Evolutionary conservation across 2,888 invertebrate species (phyloP).

Genomic region (Syrista parreyssii): DNA sequence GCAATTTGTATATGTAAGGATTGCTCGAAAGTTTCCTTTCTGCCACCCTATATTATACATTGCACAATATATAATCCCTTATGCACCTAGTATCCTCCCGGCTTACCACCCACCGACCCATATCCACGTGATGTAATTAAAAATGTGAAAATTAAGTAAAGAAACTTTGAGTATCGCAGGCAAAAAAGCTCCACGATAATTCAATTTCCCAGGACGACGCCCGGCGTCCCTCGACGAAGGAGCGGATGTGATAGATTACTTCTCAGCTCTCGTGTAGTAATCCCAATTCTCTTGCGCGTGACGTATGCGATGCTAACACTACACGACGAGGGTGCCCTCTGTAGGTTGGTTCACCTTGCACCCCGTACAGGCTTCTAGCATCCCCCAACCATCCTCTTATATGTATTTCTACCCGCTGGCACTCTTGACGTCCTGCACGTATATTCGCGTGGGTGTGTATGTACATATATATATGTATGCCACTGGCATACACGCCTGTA

Average conservation of each 20-base stretch:
- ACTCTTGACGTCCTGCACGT: neutral
- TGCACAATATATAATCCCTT: too few species aligned
- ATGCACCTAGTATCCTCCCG: too few species aligned
- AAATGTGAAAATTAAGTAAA: too few species aligned
- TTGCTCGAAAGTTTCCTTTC: too few species aligned
- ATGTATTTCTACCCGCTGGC: too few species aligned
- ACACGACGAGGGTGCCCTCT: constrained; percentile 14
- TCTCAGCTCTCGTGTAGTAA: constrained; percentile 22
- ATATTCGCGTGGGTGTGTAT: neutral
- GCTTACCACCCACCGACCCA: too few species aligned
- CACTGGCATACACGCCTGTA: neutral
- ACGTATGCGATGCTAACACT: constrained; percentile 23
- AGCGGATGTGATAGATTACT: constrained; percentile 48
- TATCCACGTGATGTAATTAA: too few species aligned
- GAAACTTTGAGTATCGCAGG: constrained; percentile 7
- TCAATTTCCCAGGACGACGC: constrained; percentile 35
- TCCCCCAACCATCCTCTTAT: too few species aligned
- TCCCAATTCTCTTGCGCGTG: constrained; percentile 36
- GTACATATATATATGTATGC: neutral
- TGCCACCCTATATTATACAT: too few species aligned
- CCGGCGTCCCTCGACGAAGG: constrained; percentile 11
- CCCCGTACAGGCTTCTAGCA: too few species aligned
- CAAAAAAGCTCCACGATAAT: constrained; percentile 25
- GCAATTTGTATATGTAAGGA: too few species aligned
- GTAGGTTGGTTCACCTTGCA: neutral